These are phyloP conservation scores for Dreissena polymorpha DNA, from an alignment of 1,140 invertebrate genomes.

Conservation along the genomic window DNA sequence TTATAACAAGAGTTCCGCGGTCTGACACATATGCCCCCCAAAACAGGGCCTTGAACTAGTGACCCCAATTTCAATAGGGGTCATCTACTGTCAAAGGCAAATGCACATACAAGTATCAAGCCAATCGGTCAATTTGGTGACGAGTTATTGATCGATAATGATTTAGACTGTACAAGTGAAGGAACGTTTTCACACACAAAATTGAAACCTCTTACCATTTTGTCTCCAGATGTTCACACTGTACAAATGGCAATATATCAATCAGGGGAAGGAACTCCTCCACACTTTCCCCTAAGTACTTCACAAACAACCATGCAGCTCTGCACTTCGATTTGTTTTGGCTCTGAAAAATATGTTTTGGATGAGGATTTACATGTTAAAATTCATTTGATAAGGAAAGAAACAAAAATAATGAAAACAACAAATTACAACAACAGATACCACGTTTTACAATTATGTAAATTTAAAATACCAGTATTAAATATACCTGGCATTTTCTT, in stretches of 20 bases:
- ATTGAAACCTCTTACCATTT: neutral
- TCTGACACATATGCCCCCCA: no score
- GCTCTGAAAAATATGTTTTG: neutral
- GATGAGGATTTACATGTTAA: neutral
- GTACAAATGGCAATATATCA: slow-evolving; percentile 1
- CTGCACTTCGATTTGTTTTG: neutral
- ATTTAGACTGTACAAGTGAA: no score
- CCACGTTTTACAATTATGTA: neutral
- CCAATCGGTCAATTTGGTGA: no score
- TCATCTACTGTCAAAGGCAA: no score
- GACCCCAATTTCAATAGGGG: no score
- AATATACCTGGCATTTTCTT: neutral
- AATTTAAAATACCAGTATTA: neutral
- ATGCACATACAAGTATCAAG: no score
- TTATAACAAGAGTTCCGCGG: no score
- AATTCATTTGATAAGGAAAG: neutral
- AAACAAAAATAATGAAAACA: neutral
- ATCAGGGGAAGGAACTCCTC: neutral
- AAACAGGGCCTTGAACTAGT: no score
- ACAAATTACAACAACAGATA: neutral
- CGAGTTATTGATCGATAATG: no score
- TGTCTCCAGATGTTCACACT: neutral
- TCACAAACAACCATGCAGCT: neutral
- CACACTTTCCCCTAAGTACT: neutral
- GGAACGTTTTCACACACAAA: no score